Conservation (phyloP, 2,888 invertebrate genomes). For the Aphodius granarius region DNA sequence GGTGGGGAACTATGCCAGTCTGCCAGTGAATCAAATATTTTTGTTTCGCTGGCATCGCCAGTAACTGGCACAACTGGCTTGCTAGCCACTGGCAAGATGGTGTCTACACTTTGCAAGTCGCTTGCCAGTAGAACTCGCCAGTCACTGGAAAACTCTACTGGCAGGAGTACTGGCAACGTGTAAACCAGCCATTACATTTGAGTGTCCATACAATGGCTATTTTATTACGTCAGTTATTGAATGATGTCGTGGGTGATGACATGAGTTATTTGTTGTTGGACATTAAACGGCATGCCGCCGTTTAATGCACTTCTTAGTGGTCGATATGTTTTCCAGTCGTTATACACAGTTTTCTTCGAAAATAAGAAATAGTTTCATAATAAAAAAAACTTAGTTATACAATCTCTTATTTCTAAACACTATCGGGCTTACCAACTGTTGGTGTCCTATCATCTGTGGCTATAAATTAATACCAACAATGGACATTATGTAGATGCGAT, state of each 20-base stretch:
- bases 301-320: background rate
- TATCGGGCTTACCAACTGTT: background rate
- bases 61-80: too few relatives aligned
- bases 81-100: too few relatives aligned
- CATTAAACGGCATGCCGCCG: background rate
- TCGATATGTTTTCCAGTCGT: background rate
- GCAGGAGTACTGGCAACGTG: too few relatives aligned
- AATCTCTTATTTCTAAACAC: background rate
- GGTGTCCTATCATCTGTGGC: constrained; percentile 2
- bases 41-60: too few relatives aligned
- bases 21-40: too few relatives aligned
- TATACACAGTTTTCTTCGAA: background rate
- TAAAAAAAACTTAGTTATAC: too few relatives aligned
- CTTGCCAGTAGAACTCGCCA: too few relatives aligned
- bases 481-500: constrained; percentile 21
- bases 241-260: constrained; percentile 7
- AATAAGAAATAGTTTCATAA: too few relatives aligned
- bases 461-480: constrained; percentile 23
- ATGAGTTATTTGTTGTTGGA: constrained; percentile 3
- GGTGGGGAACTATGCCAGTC: too few relatives aligned
- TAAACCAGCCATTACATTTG: too few relatives aligned
- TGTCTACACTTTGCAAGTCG: too few relatives aligned
- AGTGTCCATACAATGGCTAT: background rate
- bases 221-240: background rate
- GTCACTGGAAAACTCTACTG: too few relatives aligned